Evolutionary conservation across 1,140 invertebrate species (phyloP).

Genomic region (Cotesia glomerata): DNA sequence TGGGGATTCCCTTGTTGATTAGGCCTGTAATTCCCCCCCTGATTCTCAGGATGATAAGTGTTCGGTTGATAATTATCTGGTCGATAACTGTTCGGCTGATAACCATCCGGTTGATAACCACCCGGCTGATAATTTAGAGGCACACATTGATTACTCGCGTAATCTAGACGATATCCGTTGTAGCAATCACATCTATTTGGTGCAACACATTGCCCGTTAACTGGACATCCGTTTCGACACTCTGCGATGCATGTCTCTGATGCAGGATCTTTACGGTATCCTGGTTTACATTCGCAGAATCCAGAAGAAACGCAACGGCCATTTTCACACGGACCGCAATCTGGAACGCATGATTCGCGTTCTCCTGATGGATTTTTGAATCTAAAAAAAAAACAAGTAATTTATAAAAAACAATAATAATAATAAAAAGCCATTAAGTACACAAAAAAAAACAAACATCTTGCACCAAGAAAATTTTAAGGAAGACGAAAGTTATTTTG

Average conservation of each 20-base stretch:
- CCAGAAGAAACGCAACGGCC: conserved; percentile 47
- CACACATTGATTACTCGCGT: conserved; percentile 30
- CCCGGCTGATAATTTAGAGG: neutral
- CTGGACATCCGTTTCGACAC: conserved; percentile 26
- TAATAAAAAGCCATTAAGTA: too few species aligned
- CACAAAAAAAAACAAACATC: too few species aligned
- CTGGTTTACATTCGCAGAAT: conserved; percentile 45
- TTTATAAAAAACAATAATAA: too few species aligned
- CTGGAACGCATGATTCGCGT: conserved; percentile 42
- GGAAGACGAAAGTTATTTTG: too few species aligned
- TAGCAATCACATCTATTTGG: conserved; percentile 60
- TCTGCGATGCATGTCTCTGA: conserved; percentile 28
- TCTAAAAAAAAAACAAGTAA: conserved; percentile 31
- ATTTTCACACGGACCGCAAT: conserved; percentile 44
- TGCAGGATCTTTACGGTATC: conserved; percentile 28
- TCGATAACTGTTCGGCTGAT: neutral
- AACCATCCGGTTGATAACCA: neutral
- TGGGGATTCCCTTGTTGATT: conserved; percentile 5
- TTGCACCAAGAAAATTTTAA: too few species aligned
- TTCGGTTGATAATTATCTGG: neutral
- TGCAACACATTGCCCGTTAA: conserved; percentile 36
- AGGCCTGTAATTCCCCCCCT: neutral
- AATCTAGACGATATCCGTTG: conserved; percentile 35
- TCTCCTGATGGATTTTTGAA: conserved; percentile 47
- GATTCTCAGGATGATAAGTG: neutral